Conservation (phyloP, 2,888 invertebrate genomes). For the Argynnis bischoffii region DNA sequence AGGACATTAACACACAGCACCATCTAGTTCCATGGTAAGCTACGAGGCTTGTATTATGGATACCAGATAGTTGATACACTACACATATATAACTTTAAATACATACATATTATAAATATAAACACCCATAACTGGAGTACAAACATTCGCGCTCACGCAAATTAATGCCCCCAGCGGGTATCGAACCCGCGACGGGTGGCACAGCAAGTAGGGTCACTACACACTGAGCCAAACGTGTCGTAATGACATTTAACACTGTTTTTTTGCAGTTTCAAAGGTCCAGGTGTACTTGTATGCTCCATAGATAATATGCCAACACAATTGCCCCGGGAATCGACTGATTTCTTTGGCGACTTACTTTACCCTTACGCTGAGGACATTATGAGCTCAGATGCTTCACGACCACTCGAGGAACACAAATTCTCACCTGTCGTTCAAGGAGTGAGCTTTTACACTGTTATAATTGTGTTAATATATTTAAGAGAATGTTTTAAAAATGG, state of each 20-base stretch:
- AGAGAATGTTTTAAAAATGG: not conserved
- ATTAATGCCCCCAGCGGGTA: too few species aligned
- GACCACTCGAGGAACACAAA: constrained; percentile 88
- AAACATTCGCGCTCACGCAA: too few species aligned
- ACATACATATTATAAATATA: too few species aligned
- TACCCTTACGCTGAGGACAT: constrained; percentile 95
- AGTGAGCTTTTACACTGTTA: constrained; percentile 63
- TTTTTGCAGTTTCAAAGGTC: constrained; percentile 92
- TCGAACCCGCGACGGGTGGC: too few species aligned
- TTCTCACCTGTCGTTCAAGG: constrained; percentile 88
- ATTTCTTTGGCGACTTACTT: constrained; percentile 97
- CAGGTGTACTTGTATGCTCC: constrained; percentile 99
- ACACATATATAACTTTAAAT: too few species aligned
- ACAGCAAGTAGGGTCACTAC: too few species aligned
- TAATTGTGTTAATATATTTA: constrained; percentile 22
- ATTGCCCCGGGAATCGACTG: constrained; percentile 97
- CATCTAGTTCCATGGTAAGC: too few species aligned
- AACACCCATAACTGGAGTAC: too few species aligned
- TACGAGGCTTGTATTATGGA: too few species aligned
- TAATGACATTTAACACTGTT: not conserved
- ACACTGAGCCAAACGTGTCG: too few species aligned
- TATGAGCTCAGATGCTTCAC: constrained; percentile 90
- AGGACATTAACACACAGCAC: too few species aligned
- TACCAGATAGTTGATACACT: too few species aligned
- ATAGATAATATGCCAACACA: constrained; percentile 99